Evolutionary conservation across 2,113 vertebrate species (phyloP).

Genomic region (Smithornis capensis): DNA sequence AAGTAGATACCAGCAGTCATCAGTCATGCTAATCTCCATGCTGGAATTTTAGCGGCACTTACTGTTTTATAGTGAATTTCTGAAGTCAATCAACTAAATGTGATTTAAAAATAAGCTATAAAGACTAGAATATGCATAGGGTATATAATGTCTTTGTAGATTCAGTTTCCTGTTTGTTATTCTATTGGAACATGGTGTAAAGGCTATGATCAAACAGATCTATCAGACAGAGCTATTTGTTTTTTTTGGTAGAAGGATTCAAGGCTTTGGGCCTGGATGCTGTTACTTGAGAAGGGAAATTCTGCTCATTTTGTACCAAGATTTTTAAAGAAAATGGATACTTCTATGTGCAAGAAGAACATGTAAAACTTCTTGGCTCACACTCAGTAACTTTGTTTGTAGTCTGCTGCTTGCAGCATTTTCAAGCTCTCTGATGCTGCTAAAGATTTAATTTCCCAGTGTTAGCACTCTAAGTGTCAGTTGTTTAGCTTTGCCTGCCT

Average conservation of each 20-base stretch:
- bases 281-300: neutral
- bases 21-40: neutral
- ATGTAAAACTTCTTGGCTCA: neutral
- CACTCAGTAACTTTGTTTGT: neutral
- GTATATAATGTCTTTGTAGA: neutral
- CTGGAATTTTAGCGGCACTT: neutral
- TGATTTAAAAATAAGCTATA: neutral
- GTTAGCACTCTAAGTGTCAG: neutral
- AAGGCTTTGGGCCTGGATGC: neutral
- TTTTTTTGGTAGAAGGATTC: neutral
- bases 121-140: neutral
- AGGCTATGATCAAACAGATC: neutral
- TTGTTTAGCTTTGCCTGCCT: conserved; percentile 8
- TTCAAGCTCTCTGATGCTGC: neutral
- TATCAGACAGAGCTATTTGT: too few relatives aligned
- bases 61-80: neutral
- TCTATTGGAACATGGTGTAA: neutral
- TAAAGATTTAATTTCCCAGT: neutral
- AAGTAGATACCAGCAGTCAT: neutral
- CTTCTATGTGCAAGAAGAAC: neutral
- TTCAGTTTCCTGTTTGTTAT: neutral
- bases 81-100: neutral
- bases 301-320: neutral
- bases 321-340: neutral
- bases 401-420: neutral